Percentiles rank a stretch among this genome's conserved stretches.
These are phyloP conservation scores for Agrotis exclamationis DNA, from an alignment of 2,888 invertebrate species.

Conservation along the genomic window DNA sequence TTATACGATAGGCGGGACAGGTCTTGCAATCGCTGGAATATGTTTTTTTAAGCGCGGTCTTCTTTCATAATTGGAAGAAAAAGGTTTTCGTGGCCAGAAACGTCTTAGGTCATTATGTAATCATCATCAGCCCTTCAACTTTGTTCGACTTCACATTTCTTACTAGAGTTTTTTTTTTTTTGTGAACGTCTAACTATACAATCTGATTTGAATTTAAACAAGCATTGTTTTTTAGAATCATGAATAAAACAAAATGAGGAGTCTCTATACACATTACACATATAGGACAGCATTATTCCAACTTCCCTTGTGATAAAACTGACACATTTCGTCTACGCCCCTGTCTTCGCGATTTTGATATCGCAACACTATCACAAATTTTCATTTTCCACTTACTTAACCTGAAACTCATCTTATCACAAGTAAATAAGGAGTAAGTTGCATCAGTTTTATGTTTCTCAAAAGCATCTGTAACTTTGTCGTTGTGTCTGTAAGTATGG, in stretches of 20 bases:
- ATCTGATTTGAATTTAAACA: neutral
- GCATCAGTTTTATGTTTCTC: neutral
- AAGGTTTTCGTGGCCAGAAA: too few relatives aligned
- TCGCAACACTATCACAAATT: constrained; percentile 59
- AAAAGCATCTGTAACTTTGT: constrained; percentile 35
- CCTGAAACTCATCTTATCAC: constrained; percentile 21
- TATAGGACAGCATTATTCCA: constrained; percentile 71
- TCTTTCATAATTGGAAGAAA: too few relatives aligned
- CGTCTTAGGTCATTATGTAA: too few relatives aligned
- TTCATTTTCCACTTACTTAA: constrained; percentile 29
- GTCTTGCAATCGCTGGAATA: neutral
- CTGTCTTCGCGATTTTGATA: constrained; percentile 80
- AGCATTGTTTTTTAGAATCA: neutral
- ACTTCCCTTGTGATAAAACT: constrained; percentile 81
- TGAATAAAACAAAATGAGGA: constrained; percentile 62
- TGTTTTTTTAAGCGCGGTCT: neutral
- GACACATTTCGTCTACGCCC: constrained; percentile 81
- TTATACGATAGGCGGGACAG: neutral
- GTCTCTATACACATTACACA: too few relatives aligned
- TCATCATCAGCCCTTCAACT: too few relatives aligned
- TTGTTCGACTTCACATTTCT: too few relatives aligned
- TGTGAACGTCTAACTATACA: neutral
- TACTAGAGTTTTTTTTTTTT: too few relatives aligned
- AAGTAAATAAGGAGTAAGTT: neutral
- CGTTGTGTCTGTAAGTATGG: constrained; percentile 77